These are phyloP conservation scores for Onychomys leucogaster DNA, from an alignment of 2,797 vertebrate species.

Conservation along the genomic window DNA sequence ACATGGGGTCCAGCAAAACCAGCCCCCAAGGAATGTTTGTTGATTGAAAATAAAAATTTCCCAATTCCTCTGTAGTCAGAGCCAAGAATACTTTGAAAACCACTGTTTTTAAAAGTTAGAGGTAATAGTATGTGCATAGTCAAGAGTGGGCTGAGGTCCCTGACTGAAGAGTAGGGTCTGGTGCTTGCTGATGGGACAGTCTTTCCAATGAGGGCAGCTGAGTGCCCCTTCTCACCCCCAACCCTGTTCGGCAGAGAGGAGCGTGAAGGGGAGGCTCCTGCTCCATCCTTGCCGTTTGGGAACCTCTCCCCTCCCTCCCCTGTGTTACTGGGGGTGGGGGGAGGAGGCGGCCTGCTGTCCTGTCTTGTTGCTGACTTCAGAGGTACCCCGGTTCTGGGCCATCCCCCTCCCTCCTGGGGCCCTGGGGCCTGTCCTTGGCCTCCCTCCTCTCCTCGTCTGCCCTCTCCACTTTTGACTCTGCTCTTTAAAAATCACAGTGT, in stretches of 20 bases:
- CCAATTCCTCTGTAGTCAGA: neutral
- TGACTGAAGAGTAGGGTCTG: fast-evolving
- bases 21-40: neutral
- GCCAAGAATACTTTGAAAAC: neutral
- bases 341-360: neutral
- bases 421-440: neutral
- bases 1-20: neutral
- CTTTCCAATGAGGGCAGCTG: neutral
- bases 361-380: neutral
- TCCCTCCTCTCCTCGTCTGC: no score
- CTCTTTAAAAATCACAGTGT: conserved; percentile 46
- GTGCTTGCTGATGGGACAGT: neutral
- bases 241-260: no score
- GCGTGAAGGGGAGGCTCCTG: no score
- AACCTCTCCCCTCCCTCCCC: fast-evolving
- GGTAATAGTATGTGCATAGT: fast-evolving
- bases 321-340: neutral
- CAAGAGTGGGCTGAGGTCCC: neutral
- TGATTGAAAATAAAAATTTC: conserved; percentile 71
- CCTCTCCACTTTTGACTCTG: neutral
- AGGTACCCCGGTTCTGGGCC: neutral
- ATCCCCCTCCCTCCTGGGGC: no score
- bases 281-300: neutral
- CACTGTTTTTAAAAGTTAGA: neutral
- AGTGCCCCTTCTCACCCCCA: neutral